These are phyloP conservation scores for Tribolium madens DNA, from an alignment of 1,140 invertebrate genomes.

Conservation along the genomic window DNA sequence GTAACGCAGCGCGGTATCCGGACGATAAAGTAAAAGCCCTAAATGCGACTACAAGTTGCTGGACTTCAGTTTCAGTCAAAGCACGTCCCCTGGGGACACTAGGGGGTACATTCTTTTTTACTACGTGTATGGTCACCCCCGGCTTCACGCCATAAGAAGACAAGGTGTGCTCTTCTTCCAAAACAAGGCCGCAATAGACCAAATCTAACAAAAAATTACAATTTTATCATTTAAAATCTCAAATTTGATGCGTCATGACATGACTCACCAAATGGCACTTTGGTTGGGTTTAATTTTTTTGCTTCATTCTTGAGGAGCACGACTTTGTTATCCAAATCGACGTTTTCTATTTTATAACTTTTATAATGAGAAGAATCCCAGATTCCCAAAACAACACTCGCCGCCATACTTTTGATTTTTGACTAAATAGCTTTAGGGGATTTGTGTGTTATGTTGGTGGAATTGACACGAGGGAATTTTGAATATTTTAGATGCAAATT, in stretches of 20 bases:
- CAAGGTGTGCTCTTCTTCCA: conserved; percentile 68
- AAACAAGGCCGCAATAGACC: conserved; percentile 69
- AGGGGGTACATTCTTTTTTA: conserved; percentile 66
- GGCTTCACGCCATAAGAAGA: conserved; percentile 67
- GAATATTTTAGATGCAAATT: too few species aligned
- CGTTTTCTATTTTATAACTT: conserved; percentile 67
- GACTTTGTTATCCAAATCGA: conserved; percentile 68
- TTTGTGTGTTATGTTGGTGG: too few species aligned
- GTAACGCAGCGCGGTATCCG: conserved; percentile 66
- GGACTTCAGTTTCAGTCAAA: conserved; percentile 66
- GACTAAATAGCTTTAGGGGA: too few species aligned
- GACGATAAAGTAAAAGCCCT: conserved; percentile 66
- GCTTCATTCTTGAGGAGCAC: conserved; percentile 66
- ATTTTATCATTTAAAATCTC: too few species aligned
- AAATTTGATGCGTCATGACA: neutral
- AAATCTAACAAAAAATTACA: conserved; percentile 65
- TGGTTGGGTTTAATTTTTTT: conserved; percentile 65
- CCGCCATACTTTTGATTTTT: neutral
- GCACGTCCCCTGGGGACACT: conserved; percentile 53
- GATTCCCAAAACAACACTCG: conserved; percentile 21
- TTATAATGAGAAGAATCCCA: conserved; percentile 56
- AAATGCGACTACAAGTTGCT: conserved; percentile 67
- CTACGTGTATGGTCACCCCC: conserved; percentile 69
- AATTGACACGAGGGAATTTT: neutral
- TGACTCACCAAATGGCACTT: conserved; percentile 67